phyloP scores from a whole-genome alignment of 1,140 invertebrate species.

The Caenorhabditis inopinata region DNA sequence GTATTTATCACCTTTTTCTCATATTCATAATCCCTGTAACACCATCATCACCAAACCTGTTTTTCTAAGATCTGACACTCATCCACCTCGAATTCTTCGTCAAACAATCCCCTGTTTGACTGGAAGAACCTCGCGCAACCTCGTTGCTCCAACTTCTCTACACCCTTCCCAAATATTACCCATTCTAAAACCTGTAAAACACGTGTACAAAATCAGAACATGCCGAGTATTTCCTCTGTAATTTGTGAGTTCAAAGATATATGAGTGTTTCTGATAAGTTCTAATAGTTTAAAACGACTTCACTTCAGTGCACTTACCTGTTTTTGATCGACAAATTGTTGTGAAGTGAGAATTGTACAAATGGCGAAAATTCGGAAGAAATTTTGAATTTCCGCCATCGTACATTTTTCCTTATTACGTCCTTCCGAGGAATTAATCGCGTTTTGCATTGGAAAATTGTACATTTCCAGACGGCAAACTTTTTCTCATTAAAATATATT shows the following conservation, averaged over 20 bases:
- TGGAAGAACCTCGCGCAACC: background rate
- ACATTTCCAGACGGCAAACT: background rate
- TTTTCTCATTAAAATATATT: no score
- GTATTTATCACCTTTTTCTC: slow-evolving; percentile 28
- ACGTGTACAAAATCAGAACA: slow-evolving; percentile 31
- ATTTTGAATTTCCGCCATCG: no score
- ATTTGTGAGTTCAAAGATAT: background rate
- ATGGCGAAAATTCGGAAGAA: no score
- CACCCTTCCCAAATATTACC: background rate
- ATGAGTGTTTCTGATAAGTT: background rate
- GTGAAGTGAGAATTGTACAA: background rate
- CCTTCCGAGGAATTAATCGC: background rate
- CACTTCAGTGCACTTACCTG: slow-evolving; percentile 14
- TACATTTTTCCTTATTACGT: background rate
- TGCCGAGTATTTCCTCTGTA: background rate
- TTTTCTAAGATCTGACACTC: slow-evolving; percentile 23
- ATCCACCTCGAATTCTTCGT: background rate
- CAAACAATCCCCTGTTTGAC: background rate
- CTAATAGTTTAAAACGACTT: background rate
- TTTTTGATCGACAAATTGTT: slow-evolving; percentile 19
- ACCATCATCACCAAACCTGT: background rate
- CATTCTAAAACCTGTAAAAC: background rate
- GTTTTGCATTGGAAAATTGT: background rate
- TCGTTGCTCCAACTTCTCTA: background rate
- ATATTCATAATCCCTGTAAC: slow-evolving; percentile 19